phyloP scores from a whole-genome alignment of 2,888 invertebrate genomes.

The Glaucopsyche alexis region DNA sequence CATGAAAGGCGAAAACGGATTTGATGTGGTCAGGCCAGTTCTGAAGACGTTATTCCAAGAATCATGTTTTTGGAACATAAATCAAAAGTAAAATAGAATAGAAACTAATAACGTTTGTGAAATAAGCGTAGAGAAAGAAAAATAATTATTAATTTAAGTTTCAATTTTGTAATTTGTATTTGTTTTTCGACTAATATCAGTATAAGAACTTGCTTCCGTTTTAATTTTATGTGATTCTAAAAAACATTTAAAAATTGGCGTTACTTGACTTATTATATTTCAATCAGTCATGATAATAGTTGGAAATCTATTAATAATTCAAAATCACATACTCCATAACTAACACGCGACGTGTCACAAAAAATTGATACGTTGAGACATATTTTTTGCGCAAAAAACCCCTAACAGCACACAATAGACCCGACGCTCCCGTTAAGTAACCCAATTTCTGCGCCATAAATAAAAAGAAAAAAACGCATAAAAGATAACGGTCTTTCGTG shows the following conservation, averaged over 20 bases:
- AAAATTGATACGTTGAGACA: constrained; percentile 26
- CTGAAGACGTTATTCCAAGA: constrained; percentile 31
- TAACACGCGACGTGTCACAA: constrained; percentile 42
- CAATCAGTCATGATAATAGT: constrained; percentile 57
- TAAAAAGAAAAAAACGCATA: constrained; percentile 63
- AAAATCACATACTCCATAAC: constrained; percentile 43
- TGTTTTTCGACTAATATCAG: no score
- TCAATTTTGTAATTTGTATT: no score
- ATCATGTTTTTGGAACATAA: constrained; percentile 27
- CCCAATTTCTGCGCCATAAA: constrained; percentile 79
- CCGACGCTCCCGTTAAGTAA: constrained; percentile 75
- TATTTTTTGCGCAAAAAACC: constrained; percentile 47
- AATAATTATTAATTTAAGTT: neutral
- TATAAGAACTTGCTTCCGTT: no score
- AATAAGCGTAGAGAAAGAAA: neutral
- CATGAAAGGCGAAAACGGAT: constrained; percentile 56
- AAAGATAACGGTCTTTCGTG: constrained; percentile 66
- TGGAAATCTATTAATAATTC: constrained; percentile 57
- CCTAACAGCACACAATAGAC: constrained; percentile 59
- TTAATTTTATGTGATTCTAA: no score
- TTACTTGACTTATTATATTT: no score
- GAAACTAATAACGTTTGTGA: neutral
- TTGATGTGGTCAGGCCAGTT: constrained; percentile 57
- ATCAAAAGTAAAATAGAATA: constrained; percentile 2
- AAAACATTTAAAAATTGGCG: no score